phyloP scores from a whole-genome alignment of 1,140 invertebrate species.

The Maniola jurtina region DNA sequence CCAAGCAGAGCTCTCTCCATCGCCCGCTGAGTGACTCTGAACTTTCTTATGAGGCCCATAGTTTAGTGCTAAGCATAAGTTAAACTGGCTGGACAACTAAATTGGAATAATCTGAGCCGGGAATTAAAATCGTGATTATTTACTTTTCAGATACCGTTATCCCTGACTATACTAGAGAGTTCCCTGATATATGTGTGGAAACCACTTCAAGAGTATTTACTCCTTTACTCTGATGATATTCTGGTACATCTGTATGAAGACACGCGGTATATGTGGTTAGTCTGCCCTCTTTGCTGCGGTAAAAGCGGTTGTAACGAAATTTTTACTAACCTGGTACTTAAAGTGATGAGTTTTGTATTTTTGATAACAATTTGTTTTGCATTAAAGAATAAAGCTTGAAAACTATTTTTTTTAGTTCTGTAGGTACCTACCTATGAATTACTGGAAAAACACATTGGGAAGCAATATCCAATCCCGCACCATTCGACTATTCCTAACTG shows the following conservation, averaged over 20 bases:
- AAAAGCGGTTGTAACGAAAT: conserved; percentile 31
- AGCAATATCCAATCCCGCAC: no score
- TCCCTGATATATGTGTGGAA: conserved; percentile 43
- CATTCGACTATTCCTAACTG: no score
- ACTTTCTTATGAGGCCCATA: no score
- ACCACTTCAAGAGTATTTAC: conserved; percentile 40
- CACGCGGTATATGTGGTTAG: conserved; percentile 35
- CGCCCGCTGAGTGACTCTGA: no score
- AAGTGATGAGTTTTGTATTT: conserved; percentile 38
- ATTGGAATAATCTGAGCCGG: background rate
- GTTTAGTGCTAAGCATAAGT: no score
- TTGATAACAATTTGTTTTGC: conserved; percentile 37
- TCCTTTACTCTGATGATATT: conserved; percentile 42
- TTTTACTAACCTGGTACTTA: conserved; percentile 43
- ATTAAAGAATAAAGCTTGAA: conserved; percentile 15
- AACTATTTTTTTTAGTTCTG: background rate
- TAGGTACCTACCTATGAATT: no score
- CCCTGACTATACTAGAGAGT: conserved; percentile 39
- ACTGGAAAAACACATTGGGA: no score
- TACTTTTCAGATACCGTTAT: conserved; percentile 39
- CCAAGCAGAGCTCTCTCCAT: no score
- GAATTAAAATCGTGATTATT: background rate
- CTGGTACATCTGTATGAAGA: conserved; percentile 42
- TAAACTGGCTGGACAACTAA: no score
- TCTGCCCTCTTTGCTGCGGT: conserved; percentile 47